These are phyloP conservation scores for Trachurus trachurus DNA, from an alignment of 2,797 vertebrate genomes.

Conservation along the genomic window DNA sequence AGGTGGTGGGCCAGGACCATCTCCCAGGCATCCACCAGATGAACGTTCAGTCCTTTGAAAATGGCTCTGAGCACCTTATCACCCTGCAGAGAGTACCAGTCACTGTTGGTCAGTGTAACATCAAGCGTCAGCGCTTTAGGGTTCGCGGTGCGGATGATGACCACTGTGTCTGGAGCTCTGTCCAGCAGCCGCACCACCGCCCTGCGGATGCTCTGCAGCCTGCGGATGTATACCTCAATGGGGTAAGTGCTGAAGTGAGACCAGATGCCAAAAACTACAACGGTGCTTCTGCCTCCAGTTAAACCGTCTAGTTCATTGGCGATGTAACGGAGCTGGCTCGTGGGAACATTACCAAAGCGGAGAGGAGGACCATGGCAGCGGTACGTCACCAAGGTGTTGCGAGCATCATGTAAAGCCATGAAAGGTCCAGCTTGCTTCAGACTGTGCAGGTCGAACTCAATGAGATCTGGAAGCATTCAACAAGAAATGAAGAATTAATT, in stretches of 20 bases:
- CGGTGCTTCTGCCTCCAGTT: constrained; percentile 88
- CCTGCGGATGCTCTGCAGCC: constrained; percentile 90
- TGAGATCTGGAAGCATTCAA: constrained; percentile 27
- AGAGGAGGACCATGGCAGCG: constrained; percentile 92
- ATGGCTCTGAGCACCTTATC: constrained; percentile 90
- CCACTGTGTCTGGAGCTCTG: constrained; percentile 89
- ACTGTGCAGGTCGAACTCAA: constrained; percentile 13
- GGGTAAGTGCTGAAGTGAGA: constrained; percentile 95
- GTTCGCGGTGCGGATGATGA: constrained; percentile 90
- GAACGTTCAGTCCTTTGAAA: constrained; percentile 90
- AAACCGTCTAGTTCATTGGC: constrained; percentile 92
- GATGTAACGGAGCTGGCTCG: constrained; percentile 89
- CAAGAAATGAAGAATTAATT: too few species aligned
- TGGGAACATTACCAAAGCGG: constrained; percentile 86
- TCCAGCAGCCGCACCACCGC: constrained; percentile 87
- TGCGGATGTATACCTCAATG: constrained; percentile 89
- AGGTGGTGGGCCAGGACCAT: constrained; percentile 92
- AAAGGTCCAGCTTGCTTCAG: constrained; percentile 89
- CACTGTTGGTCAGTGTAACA: constrained; percentile 91
- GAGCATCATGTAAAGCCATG: constrained; percentile 88
- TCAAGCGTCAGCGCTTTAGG: constrained; percentile 88
- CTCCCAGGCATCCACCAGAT: constrained; percentile 94
- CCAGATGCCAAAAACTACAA: constrained; percentile 91
- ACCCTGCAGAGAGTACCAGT: constrained; percentile 92
- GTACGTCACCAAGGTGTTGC: constrained; percentile 89